Evolutionary conservation across 2,797 vertebrate genomes (phyloP).

Genomic region (Fringilla coelebs): DNA sequence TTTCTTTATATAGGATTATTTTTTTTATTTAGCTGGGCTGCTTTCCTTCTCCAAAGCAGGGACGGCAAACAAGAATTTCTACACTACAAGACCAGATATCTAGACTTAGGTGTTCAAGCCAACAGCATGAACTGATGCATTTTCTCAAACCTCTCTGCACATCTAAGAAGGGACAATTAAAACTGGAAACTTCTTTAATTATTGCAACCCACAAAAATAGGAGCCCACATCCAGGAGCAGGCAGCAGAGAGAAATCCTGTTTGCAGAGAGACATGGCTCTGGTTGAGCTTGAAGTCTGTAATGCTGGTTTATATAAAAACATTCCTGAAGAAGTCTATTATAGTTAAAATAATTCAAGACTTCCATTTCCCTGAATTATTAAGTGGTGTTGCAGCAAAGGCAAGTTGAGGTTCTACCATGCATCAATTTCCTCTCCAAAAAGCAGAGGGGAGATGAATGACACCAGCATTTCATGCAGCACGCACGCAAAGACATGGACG

Average conservation of each 20-base stretch:
- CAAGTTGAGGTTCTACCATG: neutral
- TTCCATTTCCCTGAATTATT: slow-evolving; percentile 7
- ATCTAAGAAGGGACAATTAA: neutral
- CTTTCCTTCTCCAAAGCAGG: neutral
- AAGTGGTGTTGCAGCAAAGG: neutral
- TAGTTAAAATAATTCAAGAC: slow-evolving; percentile 15
- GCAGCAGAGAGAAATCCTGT: neutral
- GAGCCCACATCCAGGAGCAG: neutral
- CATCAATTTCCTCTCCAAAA: slow-evolving; percentile 24
- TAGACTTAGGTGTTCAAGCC: neutral
- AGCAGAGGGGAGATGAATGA: slow-evolving; percentile 15
- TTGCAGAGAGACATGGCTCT: neutral
- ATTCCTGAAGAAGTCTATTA: neutral
- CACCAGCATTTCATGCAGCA: neutral
- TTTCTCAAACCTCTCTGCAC: neutral
- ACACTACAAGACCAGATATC: neutral
- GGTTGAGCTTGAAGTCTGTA: neutral
- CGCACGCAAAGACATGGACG: neutral
- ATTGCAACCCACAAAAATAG: neutral
- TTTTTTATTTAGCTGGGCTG: neutral
- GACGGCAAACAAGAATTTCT: neutral
- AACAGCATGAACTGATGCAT: neutral
- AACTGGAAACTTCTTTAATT: neutral
- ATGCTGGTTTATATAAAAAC: neutral
- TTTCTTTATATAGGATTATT: neutral